Evolutionary conservation across 2,888 invertebrate species (phyloP).

Genomic region (Pristionchus exspectatus): DNA sequence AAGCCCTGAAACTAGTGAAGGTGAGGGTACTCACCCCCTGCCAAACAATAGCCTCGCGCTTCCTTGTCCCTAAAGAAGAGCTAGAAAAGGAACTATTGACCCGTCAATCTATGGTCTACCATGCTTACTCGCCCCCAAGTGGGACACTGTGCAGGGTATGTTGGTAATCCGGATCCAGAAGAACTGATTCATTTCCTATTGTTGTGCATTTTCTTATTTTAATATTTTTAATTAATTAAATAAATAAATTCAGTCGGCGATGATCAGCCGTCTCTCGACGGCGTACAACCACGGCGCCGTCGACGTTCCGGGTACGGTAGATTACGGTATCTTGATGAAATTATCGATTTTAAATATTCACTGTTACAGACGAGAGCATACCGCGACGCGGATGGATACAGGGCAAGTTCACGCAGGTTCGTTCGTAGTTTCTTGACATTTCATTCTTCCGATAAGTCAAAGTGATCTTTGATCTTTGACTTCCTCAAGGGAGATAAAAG

Average conservation of each 20-base stretch:
- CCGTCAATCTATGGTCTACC: constrained; percentile 20
- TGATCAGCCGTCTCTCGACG: constrained; percentile 56
- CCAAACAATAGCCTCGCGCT: background rate
- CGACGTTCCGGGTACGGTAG: constrained; percentile 39
- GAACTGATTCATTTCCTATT: too few relatives aligned
- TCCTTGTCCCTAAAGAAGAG: background rate
- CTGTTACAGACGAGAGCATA: constrained; percentile 46
- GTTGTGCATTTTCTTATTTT: too few relatives aligned
- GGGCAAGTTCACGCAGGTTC: constrained; percentile 54
- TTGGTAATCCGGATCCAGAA: too few relatives aligned
- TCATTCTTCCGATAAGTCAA: too few relatives aligned
- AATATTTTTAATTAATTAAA: background rate
- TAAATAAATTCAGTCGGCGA: constrained; percentile 45
- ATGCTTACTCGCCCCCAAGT: constrained; percentile 3
- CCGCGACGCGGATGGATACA: constrained; percentile 55
- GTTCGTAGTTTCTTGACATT: too few relatives aligned
- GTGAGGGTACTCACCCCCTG: background rate
- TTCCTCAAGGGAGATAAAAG: too few relatives aligned
- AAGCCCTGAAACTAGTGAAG: constrained; percentile 35
- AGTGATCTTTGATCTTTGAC: background rate
- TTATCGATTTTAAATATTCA: background rate
- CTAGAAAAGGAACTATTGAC: background rate
- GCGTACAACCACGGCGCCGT: constrained; percentile 56
- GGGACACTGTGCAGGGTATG: background rate
- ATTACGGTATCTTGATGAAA: background rate